phyloP scores from a whole-genome alignment of 1,140 invertebrate species.

The Apocrypta bakeri region DNA sequence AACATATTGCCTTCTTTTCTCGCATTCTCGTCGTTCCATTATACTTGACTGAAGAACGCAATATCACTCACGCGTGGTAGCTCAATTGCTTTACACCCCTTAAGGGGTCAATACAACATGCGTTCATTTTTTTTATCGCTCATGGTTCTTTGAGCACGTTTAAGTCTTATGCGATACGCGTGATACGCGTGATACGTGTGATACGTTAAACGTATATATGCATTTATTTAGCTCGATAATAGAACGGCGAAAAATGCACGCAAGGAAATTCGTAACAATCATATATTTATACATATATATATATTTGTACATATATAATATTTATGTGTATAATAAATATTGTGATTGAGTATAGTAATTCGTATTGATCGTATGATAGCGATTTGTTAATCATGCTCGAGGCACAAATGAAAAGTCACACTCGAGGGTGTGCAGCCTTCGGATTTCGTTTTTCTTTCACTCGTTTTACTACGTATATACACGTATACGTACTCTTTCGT shows the following conservation, averaged over 20 bases:
- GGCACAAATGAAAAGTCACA: conserved; percentile 66
- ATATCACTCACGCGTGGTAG: background rate
- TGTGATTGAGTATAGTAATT: background rate
- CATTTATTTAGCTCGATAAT: background rate
- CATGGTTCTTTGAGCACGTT: too few relatives aligned
- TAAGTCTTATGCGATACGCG: background rate
- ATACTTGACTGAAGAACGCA: background rate
- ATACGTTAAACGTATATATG: background rate
- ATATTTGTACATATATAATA: background rate
- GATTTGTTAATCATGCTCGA: conserved; percentile 42
- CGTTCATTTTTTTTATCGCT: background rate
- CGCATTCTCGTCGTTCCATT: background rate
- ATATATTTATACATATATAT: background rate
- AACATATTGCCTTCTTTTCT: conserved; percentile 3
- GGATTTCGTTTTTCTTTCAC: background rate
- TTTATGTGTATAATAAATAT: background rate
- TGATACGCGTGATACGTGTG: background rate
- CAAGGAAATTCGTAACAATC: background rate
- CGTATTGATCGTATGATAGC: background rate
- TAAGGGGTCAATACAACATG: background rate
- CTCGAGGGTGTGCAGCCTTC: conserved; percentile 18
- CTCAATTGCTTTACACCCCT: background rate
- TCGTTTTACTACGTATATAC: background rate
- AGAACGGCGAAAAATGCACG: background rate
- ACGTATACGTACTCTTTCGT: background rate